These are phyloP conservation scores for Cheilosia vernalis DNA, from an alignment of 2,888 invertebrate species.

Conservation along the genomic window DNA sequence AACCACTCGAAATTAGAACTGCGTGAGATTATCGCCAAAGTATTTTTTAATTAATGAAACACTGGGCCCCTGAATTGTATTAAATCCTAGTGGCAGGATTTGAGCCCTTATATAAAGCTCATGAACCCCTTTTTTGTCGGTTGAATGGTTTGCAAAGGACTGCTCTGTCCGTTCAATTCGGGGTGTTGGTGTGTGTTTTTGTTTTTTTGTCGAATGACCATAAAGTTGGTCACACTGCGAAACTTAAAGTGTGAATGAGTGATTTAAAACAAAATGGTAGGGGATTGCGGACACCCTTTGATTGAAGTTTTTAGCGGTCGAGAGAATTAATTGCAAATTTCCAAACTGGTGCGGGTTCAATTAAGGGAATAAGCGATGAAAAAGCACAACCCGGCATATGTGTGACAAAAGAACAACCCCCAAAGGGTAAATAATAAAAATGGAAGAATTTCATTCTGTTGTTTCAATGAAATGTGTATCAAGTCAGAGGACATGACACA, in stretches of 20 bases:
- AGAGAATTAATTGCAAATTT: constrained; percentile 21
- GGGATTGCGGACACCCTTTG: constrained; percentile 9
- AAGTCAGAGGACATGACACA: too few species aligned
- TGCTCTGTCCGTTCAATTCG: constrained; percentile 12
- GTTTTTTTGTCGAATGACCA: neutral
- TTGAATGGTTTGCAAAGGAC: constrained; percentile 15
- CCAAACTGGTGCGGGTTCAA: neutral
- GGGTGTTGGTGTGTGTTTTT: neutral
- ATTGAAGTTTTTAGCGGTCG: constrained; percentile 24
- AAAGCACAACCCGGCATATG: neutral
- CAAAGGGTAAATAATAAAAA: too few species aligned
- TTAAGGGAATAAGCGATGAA: neutral
- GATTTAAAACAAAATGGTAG: neutral
- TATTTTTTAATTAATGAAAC: constrained; percentile 71
- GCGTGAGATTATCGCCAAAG: constrained; percentile 64
- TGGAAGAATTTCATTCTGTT: too few species aligned
- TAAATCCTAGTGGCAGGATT: constrained; percentile 18
- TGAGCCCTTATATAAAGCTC: constrained; percentile 65
- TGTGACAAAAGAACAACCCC: too few species aligned
- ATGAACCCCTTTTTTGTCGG: constrained; percentile 45
- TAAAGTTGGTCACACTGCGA: neutral
- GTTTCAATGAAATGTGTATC: too few species aligned
- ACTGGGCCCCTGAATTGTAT: constrained; percentile 2
- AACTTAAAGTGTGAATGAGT: constrained; percentile 30
- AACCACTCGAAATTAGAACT: constrained; percentile 28